phyloP scores from a whole-genome alignment of 53 echinoderm and acorn worm species.

The Echinarachnius parma region DNA sequence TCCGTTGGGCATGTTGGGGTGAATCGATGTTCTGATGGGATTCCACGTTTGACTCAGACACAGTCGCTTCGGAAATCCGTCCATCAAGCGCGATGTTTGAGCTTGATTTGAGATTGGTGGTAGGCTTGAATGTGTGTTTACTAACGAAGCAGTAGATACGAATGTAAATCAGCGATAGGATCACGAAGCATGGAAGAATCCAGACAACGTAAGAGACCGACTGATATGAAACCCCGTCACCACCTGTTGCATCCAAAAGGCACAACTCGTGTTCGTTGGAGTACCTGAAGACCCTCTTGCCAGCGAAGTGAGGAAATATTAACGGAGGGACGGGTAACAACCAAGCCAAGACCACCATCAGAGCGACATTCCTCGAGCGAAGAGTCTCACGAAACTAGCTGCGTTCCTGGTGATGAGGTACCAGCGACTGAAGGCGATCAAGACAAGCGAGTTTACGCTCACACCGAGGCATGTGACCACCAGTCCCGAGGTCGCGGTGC shows the following conservation, averaged over 20 bases:
- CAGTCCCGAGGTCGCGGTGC: not conserved
- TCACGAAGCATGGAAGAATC: not conserved
- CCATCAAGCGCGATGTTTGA: too few species aligned
- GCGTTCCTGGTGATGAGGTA: slow-evolving; percentile 8
- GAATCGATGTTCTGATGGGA: too few species aligned
- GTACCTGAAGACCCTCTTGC: not conserved
- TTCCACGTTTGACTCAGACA: too few species aligned
- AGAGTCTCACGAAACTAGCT: slow-evolving; percentile 3
- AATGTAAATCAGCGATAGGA: not conserved
- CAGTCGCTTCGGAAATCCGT: too few species aligned
- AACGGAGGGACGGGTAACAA: not conserved
- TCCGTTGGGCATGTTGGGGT: too few species aligned
- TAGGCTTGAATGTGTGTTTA: too few species aligned
- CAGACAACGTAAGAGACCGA: not conserved
- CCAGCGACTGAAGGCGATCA: slow-evolving; percentile 18
- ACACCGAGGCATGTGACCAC: not conserved
- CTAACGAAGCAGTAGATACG: slow-evolving; percentile 11
- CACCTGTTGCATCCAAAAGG: not conserved
- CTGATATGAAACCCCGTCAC: not conserved
- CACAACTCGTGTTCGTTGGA: not conserved
- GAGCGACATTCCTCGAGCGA: not conserved
- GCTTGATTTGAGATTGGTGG: too few species aligned
- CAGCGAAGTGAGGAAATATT: slow-evolving; percentile 2
- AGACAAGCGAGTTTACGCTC: not conserved
- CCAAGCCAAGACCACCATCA: slow-evolving; percentile 7